phyloP scores from a whole-genome alignment of 2,113 vertebrate genomes.

The Anser cygnoides region DNA sequence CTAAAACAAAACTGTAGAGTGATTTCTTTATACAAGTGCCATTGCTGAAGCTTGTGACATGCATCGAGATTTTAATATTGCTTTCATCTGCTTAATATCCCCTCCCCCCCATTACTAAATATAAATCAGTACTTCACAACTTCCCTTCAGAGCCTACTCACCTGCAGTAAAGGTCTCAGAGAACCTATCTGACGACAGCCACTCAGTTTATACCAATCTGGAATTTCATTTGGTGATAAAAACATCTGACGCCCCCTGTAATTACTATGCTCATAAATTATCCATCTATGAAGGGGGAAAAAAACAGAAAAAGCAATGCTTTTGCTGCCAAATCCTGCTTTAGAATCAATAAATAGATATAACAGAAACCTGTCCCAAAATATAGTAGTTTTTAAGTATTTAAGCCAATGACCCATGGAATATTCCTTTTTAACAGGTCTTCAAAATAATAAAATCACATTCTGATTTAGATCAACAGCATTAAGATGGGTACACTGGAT shows the following conservation, averaged over 20 bases:
- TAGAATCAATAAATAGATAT: not conserved
- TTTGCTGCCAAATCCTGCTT: not conserved
- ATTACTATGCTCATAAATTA: constrained; percentile 87
- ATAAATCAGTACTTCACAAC: not conserved
- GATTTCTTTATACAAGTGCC: not conserved
- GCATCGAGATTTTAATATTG: not conserved
- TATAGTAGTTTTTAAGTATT: not conserved
- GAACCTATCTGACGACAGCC: constrained; percentile 88
- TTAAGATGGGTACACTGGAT: not conserved
- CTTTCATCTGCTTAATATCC: not conserved
- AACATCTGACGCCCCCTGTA: constrained; percentile 90
- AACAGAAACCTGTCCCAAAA: not conserved
- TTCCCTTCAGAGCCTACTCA: constrained; percentile 49
- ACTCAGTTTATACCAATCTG: constrained; percentile 80
- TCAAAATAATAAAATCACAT: not conserved
- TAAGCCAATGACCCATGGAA: not conserved
- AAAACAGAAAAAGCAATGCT: not conserved
- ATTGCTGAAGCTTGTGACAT: not conserved
- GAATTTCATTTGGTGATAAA: constrained; percentile 81
- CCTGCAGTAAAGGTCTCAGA: constrained; percentile 90
- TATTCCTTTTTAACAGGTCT: not conserved
- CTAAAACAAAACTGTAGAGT: not conserved
- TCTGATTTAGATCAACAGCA: not conserved
- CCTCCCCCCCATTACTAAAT: not conserved
- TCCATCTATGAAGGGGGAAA: constrained; percentile 80